Percentiles rank a stretch among this genome's conserved stretches.
Evolutionary conservation across 2,113 vertebrate species (phyloP).

Genomic region (Hydropotes inermis): DNA sequence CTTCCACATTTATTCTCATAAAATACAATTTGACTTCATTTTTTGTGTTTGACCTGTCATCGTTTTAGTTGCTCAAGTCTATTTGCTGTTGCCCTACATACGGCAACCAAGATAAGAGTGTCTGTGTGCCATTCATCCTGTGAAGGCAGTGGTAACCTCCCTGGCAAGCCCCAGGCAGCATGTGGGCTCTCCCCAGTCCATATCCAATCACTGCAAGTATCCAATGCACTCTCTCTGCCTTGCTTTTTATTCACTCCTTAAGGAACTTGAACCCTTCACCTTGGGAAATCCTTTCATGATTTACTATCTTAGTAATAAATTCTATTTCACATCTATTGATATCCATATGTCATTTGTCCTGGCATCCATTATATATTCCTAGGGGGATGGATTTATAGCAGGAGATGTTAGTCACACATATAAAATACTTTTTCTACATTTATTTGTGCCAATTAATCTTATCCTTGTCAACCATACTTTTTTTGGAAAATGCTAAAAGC

Average conservation of each 20-base stretch:
- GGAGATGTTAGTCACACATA: not conserved
- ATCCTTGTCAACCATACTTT: not conserved
- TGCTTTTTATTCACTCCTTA: not conserved
- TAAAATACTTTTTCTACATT: not conserved
- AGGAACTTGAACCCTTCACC: not conserved
- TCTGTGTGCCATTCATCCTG: not conserved
- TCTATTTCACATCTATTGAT: not conserved
- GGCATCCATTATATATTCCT: not conserved
- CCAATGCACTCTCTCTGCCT: not conserved
- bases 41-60: not conserved
- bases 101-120: not conserved
- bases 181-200: fast-evolving
- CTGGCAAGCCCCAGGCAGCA: too few species aligned
- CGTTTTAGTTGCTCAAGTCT: not conserved
- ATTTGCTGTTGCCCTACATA: not conserved
- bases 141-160: not conserved
- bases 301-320: not conserved
- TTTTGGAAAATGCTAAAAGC: constrained; percentile 10
- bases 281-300: not conserved
- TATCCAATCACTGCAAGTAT: not conserved
- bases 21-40: not conserved
- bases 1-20: not conserved
- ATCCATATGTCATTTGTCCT: not conserved
- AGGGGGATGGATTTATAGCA: not conserved
- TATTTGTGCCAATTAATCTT: not conserved